Evolutionary conservation across 2,797 vertebrate genomes (phyloP).

Genomic region (Karalla daura): DNA sequence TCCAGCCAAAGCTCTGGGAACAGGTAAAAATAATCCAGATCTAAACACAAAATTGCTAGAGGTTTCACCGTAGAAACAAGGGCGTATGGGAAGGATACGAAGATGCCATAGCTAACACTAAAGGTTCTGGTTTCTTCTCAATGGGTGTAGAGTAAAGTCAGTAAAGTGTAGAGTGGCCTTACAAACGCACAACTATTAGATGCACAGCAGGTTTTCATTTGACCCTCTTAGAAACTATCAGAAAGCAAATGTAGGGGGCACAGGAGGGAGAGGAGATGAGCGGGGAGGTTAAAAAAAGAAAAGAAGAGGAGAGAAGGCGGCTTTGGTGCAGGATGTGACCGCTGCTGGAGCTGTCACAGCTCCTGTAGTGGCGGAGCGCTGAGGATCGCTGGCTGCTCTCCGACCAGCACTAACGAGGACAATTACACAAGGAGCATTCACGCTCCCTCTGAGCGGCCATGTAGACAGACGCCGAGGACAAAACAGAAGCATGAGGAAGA

Average conservation of each 20-base stretch:
- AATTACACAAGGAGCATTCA: conserved; percentile 62
- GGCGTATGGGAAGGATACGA: too few relatives aligned
- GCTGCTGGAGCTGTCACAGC: conserved; percentile 61
- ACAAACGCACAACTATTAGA: too few relatives aligned
- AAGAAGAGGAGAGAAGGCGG: too few relatives aligned
- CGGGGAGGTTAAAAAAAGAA: conserved; percentile 29
- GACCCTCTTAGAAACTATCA: background rate
- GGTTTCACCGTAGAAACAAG: too few relatives aligned
- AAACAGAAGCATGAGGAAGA: background rate
- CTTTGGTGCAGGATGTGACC: conserved; percentile 50
- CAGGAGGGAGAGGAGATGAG: background rate
- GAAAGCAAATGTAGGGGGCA: background rate
- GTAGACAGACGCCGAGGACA: conserved; percentile 11
- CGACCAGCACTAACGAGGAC: conserved; percentile 62
- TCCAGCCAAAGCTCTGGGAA: too few relatives aligned
- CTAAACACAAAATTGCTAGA: too few relatives aligned
- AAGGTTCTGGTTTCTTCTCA: too few relatives aligned
- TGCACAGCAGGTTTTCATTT: too few relatives aligned
- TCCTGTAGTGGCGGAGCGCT: conserved; percentile 26
- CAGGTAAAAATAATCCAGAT: too few relatives aligned
- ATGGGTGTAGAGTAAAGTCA: too few relatives aligned
- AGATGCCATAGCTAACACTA: too few relatives aligned
- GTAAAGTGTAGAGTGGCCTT: too few relatives aligned
- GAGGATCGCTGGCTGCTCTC: conserved; percentile 56
- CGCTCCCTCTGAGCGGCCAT: conserved; percentile 18